Evolutionary conservation across 2,888 invertebrate species (phyloP), one percentile per base, ranked within the genome.

Genomic region (Choristoneura rosaceana): DNA sequence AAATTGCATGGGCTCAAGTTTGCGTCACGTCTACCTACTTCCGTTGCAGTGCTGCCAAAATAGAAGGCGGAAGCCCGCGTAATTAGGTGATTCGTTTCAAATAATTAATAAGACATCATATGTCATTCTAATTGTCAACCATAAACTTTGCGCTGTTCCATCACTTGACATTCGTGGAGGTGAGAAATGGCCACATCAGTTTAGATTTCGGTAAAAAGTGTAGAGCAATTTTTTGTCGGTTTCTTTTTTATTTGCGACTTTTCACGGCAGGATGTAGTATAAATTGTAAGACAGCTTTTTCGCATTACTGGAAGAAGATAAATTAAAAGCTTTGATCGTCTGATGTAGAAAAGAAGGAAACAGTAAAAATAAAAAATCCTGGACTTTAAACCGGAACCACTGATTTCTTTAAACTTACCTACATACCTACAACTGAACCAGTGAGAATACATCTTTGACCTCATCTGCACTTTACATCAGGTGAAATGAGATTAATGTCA

Each of bases 11-110:
- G 59, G 47, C 63, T 70, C 67, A 70, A 69, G 74, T 73, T 75
- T 73, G 66, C 76, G 76, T 74, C 75, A 75, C 73, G 50, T 52
- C 45, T 55, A 71, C 69, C 45, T 55, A 71, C 69, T 75, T 76
- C 74, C 76, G 73, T 52, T 75, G 74, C 74, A 70, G 33, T 70
- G 69, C 58, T 75, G 75, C 76, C 76, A 77, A 75, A 70, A 65
- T 64, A 74, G 60, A 69, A 67, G 69, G 55, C 64, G 63, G 71
- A 70, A 75, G 70, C 71, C 41, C 52, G 43, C n/a, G 65, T 74
- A 75, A 76, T 78, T 76, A 76, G 74, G 70, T 73, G 73, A 78
- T 76, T 76, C 75, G 70, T 75, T 70, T 70, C 73, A 71, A 76
- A 76, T 74, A 76, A 74, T 71, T 76, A 71, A 73, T 69, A 66